Conservation (phyloP, 2,113 vertebrate species). For the Lonchura striata region DNA sequence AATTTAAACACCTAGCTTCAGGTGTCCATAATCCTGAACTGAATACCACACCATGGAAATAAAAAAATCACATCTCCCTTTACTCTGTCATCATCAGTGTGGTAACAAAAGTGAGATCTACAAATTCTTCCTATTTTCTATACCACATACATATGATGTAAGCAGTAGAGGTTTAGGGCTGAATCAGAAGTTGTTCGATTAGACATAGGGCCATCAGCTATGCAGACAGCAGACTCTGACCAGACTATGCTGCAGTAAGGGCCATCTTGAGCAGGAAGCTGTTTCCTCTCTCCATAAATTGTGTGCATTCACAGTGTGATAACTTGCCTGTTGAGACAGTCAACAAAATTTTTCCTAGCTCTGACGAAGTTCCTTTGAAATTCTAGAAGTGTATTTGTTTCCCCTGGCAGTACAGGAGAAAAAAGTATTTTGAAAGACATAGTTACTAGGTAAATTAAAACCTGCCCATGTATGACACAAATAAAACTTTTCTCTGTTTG, state of each 20-base stretch:
- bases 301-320: not conserved
- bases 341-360: conserved; percentile 2
- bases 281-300: not conserved
- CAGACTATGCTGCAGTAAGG: not conserved
- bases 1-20: not conserved
- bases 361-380: conserved; percentile 24
- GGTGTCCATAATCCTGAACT: not conserved
- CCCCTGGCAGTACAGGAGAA: not conserved
- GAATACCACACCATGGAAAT: not conserved
- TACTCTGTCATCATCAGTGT: not conserved
- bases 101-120: not conserved
- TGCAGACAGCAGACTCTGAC: not conserved
- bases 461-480: not conserved
- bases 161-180: not conserved
- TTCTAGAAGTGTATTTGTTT: conserved; percentile 6
- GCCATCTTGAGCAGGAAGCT: not conserved
- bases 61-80: not conserved
- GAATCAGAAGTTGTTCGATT: not conserved
- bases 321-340: not conserved
- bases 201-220: not conserved
- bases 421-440: not conserved
- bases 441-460: conserved; percentile 31
- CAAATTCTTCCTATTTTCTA: not conserved
- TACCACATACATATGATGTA: not conserved
- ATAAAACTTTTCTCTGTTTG: conserved; percentile 13